Base-by-base conservation (phyloP, 2,888 invertebrate species). In the Noctua pronuba region DNA sequence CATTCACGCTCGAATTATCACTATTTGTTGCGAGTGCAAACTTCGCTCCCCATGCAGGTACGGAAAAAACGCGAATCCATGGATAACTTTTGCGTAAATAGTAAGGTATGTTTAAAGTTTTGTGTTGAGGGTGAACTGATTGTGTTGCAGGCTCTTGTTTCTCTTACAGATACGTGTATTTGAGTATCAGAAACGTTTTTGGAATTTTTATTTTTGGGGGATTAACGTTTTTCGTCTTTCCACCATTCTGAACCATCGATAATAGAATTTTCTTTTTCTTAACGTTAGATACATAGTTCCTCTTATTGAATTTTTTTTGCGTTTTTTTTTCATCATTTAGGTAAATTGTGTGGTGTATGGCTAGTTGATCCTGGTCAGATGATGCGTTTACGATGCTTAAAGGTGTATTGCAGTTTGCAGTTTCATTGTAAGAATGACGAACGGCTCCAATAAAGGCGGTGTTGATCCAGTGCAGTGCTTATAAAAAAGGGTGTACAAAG, bases 41-140 rank as follows among this genome's bases (percentile, higher is more conserved):
- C 88, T 88, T 90, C 77, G 71, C 79, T 85, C 92, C 93, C 92
- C 89, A 90, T 90, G 90, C 90, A 90, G 89, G 87, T 88, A 90
- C 84, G 87, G 85, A 92, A 92, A 92, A 86, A 89, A 90, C 86
- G 90, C 85, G 79, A 74, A 84, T 71, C 76, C 88, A 87, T 89
- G 89, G 88, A 89, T 93, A 94, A 93, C 89, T 94, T 93, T 91
- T 90, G 88, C 93, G 93, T 92, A 94, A 94, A 93, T 90, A 90
- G 88, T 88, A 84, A 91, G 90, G 92, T 92, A 92, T 93, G 93
- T 94, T 93, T 93, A 93, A 92, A 92, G 91, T 92, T 35, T 90
- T 83, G 89, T 83, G 85, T 85, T 79, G 86, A 85, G 91, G 92
- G 88, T 81, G 79, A 82, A 83, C 87, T 91, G 92, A 89, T 90